A percentile compares a stretch with the other conserved stretches of the same genome.
Conservation (phyloP, 2,888 invertebrate species). For the Protonemura montana region DNA sequence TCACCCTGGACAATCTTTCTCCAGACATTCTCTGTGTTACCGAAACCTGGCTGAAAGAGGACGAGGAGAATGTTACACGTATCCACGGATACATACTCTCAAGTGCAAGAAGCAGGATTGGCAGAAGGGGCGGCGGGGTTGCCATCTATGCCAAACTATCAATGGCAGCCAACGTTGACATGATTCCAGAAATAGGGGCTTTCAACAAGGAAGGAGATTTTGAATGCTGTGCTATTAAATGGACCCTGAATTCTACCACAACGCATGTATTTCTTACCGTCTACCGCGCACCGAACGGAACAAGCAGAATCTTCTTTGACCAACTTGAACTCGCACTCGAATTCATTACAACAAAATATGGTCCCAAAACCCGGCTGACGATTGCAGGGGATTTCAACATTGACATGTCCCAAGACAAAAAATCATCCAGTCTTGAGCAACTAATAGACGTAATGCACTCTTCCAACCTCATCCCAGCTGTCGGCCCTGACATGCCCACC, state of each 20-base stretch:
- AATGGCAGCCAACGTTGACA: not conserved
- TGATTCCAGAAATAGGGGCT: not conserved
- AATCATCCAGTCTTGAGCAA: too few species aligned
- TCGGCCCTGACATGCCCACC: not conserved
- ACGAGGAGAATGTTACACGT: not conserved
- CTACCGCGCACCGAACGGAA: not conserved
- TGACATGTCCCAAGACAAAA: too few species aligned
- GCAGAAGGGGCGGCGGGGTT: constrained; percentile 21
- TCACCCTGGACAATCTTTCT: not conserved
- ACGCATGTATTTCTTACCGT: not conserved
- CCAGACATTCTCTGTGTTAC: constrained; percentile 19
- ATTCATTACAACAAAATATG: too few species aligned
- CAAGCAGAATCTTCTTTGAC: not conserved
- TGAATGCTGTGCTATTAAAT: constrained; percentile 27
- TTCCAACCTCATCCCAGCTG: too few species aligned
- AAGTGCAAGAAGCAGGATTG: not conserved
- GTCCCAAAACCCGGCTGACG: too few species aligned
- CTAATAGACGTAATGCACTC: too few species aligned
- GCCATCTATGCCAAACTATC: constrained; percentile 9
- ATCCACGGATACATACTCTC: not conserved
- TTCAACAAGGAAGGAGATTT: not conserved
- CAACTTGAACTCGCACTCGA: too few species aligned
- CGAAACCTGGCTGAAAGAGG: constrained; percentile 15
- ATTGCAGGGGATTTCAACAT: too few species aligned
- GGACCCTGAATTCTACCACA: not conserved